A percentile compares a stretch with the other conserved stretches of the same genome.
phyloP scores from a whole-genome alignment of 2,888 invertebrate species.

The Papilio protenor region DNA sequence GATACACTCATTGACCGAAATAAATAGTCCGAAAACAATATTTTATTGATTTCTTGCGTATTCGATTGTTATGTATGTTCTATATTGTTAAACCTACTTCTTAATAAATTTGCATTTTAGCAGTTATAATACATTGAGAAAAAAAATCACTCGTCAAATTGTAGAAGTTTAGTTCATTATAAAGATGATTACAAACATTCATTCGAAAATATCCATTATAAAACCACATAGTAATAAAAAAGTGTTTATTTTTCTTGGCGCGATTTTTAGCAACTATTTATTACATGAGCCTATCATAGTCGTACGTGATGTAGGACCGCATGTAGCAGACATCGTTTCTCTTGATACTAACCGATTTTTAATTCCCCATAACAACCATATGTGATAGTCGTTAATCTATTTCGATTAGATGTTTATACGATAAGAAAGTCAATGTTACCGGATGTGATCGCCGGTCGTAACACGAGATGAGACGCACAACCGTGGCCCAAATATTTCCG shows the following conservation, averaged over 20 bases:
- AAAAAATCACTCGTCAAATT: not conserved
- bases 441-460: constrained; percentile 74
- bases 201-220: constrained; percentile 4
- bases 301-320: constrained; percentile 7
- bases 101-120: not conserved
- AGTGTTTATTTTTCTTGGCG: constrained; percentile 35
- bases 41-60: not conserved
- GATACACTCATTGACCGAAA: constrained; percentile 7
- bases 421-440: constrained; percentile 82
- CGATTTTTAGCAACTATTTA: constrained; percentile 21
- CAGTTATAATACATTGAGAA: not conserved
- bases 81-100: not conserved
- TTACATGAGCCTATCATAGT: not conserved
- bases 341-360: constrained; percentile 7
- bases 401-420: constrained; percentile 71
- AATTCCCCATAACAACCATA: constrained; percentile 55
- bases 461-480: constrained; percentile 72
- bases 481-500: constrained; percentile 80
- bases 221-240: constrained; percentile 34
- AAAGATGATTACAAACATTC: constrained; percentile 29
- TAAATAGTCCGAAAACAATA: not conserved
- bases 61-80: not conserved
- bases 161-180: not conserved
- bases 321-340: constrained; percentile 28
- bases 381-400: constrained; percentile 64